Percentiles rank a stretch among this genome's conserved stretches.
Evolutionary conservation across 1,140 invertebrate genomes (phyloP).

Genomic region (Lerema accius): DNA sequence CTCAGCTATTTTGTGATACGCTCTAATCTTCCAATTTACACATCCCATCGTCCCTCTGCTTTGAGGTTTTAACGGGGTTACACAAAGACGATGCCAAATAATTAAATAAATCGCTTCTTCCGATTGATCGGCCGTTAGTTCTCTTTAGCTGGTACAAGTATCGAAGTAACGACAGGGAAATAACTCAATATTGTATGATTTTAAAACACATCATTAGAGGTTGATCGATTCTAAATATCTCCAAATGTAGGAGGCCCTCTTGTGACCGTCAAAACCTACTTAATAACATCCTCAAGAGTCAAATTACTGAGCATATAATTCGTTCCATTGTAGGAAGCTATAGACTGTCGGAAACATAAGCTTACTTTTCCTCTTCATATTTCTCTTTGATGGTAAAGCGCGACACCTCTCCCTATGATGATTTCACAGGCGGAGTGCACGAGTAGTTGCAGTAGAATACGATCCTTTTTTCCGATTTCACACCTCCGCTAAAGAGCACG

Average conservation of each 20-base stretch:
- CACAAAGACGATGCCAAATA: not conserved
- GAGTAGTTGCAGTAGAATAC: conserved; percentile 18
- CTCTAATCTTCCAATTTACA: conserved; percentile 33
- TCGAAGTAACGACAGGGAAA: too few relatives aligned
- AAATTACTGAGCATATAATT: too few relatives aligned
- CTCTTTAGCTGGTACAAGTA: too few relatives aligned
- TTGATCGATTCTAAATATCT: too few relatives aligned
- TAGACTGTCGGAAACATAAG: not conserved
- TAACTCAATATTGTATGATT: too few relatives aligned
- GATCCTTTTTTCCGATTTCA: conserved; percentile 30
- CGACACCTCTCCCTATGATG: conserved; percentile 17
- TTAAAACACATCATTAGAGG: too few relatives aligned
- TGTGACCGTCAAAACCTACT: too few relatives aligned
- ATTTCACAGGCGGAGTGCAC: conserved; percentile 11
- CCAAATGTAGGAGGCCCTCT: too few relatives aligned
- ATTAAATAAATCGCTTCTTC: not conserved
- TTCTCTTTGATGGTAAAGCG: conserved; percentile 17
- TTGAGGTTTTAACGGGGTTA: conserved; percentile 7
- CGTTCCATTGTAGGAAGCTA: too few relatives aligned
- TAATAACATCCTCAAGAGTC: too few relatives aligned
- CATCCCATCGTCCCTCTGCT: conserved; percentile 18
- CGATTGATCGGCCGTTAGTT: too few relatives aligned
- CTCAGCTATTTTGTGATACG: conserved; percentile 33
- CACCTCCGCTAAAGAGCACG: conserved; percentile 21
- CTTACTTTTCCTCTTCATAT: conserved; percentile 13